Evolutionary conservation across 1,140 invertebrate species (phyloP).

Genomic region (Akabosia matsudoensis): DNA sequence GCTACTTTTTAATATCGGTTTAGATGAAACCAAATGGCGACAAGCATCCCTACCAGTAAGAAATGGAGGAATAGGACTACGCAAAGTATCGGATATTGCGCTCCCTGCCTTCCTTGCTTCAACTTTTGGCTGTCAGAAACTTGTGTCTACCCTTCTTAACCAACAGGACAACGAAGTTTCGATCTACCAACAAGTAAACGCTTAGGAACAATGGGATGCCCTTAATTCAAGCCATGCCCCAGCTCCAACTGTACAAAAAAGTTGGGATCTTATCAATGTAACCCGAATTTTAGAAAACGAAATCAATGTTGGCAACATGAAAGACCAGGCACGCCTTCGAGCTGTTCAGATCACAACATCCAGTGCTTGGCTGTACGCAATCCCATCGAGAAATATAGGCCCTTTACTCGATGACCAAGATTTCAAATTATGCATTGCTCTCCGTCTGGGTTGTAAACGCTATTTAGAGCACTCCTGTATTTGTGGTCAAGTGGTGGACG

Average conservation of each 20-base stretch:
- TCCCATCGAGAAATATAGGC: background rate
- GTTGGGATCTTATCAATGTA: no score
- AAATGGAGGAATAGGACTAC: background rate
- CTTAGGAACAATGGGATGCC: background rate
- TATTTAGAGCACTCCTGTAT: background rate
- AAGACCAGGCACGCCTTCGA: background rate
- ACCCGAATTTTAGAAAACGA: background rate
- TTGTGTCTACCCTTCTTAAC: background rate
- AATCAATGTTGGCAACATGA: background rate
- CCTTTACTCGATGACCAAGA: background rate
- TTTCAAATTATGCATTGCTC: background rate
- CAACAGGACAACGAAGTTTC: background rate
- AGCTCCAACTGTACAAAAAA: no score
- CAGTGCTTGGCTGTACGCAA: background rate
- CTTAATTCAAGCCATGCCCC: background rate
- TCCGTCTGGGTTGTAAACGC: background rate
- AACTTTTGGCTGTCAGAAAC: background rate
- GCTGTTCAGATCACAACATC: background rate
- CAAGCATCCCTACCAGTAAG: slow-evolving; percentile 1
- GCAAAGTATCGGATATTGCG: background rate
- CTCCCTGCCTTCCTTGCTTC: background rate
- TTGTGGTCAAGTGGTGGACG: background rate
- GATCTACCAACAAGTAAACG: background rate
- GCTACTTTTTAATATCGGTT: background rate
- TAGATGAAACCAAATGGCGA: background rate